Conservation (phyloP, 2,797 vertebrate species). For the Huso huso region DNA sequence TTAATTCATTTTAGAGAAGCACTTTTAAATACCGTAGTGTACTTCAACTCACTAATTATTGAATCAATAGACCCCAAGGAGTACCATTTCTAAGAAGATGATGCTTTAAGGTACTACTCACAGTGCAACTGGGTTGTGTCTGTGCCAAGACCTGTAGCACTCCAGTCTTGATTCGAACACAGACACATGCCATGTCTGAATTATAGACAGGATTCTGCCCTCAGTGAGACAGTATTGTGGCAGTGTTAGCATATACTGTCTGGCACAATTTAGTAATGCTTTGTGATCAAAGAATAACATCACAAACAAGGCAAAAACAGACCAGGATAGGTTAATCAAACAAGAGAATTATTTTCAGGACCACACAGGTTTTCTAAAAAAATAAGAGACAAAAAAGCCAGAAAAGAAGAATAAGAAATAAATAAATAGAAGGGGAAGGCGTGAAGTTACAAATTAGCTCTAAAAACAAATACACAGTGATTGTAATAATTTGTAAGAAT, state of each 20-base stretch:
- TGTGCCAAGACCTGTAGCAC: no score
- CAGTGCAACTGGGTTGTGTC: no score
- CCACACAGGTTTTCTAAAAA: not conserved
- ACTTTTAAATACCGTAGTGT: no score
- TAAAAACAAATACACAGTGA: not conserved
- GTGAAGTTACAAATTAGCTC: not conserved
- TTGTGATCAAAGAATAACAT: not conserved
- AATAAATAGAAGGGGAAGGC: not conserved
- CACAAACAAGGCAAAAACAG: not conserved
- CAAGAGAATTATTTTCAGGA: not conserved
- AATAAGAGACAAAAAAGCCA: not conserved
- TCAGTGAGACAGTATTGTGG: not conserved
- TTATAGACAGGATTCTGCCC: slow-evolving; percentile 8
- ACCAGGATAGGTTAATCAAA: not conserved
- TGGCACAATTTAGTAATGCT: not conserved
- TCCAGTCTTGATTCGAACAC: no score
- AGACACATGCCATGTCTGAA: no score
- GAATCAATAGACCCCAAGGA: no score
- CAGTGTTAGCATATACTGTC: not conserved
- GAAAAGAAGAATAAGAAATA: not conserved
- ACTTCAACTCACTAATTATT: no score
- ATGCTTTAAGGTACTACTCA: no score
- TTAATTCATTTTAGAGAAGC: no score
- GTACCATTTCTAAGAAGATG: no score
- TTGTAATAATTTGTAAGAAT: not conserved